These are phyloP conservation scores for Drosophila dunni DNA, from an alignment of 1,140 invertebrate genomes.

Conservation along the genomic window DNA sequence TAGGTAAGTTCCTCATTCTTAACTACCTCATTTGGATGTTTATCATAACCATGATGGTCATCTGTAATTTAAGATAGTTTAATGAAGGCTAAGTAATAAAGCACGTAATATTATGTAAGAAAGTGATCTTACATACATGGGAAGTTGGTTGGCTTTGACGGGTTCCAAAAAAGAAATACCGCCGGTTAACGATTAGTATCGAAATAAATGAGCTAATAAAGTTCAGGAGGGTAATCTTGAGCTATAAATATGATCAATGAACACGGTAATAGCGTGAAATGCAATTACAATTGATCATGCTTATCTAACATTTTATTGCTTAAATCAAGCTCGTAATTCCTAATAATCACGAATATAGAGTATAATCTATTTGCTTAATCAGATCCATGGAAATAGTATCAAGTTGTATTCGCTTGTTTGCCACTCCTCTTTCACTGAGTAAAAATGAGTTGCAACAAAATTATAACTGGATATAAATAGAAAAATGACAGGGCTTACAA, in stretches of 20 bases:
- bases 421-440: background rate
- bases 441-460: background rate
- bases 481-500: background rate
- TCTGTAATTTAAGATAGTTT: conserved; percentile 49
- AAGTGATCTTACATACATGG: conserved; percentile 39
- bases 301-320: too few relatives aligned
- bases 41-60: conserved; percentile 89
- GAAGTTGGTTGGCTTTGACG: conserved; percentile 39
- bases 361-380: too few relatives aligned
- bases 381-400: too few relatives aligned
- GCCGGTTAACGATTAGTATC: background rate
- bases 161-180: conserved; percentile 8
- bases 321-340: too few relatives aligned
- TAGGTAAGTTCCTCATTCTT: conserved; percentile 96
- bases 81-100: background rate
- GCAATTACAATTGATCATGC: background rate
- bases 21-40: conserved; percentile 95
- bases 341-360: too few relatives aligned
- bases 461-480: background rate
- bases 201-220: background rate
- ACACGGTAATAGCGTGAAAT: background rate
- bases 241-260: background rate
- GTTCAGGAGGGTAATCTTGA: background rate
- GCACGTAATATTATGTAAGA: background rate
- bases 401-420: too few relatives aligned